A percentile compares a stretch with the other conserved stretches of the same genome.
These are phyloP conservation scores for Galemys pyrenaicus DNA, from an alignment of 2,113 vertebrate genomes.

Conservation along the genomic window DNA sequence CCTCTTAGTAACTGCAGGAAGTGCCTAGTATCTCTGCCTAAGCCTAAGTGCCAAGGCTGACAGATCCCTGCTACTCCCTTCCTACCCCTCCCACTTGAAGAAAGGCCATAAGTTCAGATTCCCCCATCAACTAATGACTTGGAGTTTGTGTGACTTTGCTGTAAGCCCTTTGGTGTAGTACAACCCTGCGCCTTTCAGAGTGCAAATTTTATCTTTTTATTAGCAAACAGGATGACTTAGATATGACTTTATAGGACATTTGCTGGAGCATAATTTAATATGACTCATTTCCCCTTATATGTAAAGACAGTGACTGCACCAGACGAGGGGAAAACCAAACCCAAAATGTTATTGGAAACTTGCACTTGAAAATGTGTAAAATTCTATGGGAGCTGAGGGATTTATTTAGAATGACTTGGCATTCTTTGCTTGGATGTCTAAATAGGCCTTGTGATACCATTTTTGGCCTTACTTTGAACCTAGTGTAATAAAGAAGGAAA, in stretches of 20 bases:
- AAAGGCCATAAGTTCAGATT: slow-evolving; percentile 55
- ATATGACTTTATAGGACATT: slow-evolving; percentile 62
- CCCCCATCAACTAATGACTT: not conserved
- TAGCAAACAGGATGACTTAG: slow-evolving; percentile 73
- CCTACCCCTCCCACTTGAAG: slow-evolving; percentile 14
- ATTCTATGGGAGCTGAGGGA: slow-evolving; percentile 64
- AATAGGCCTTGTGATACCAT: slow-evolving; percentile 79
- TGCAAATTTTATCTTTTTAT: slow-evolving; percentile 67
- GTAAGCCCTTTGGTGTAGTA: not conserved
- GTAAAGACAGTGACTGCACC: slow-evolving; percentile 70
- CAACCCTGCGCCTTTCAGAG: slow-evolving; percentile 45
- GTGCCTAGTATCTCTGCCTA: slow-evolving; percentile 8
- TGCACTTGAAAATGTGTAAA: slow-evolving; percentile 37
- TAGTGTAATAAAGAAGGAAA: slow-evolving; percentile 86
- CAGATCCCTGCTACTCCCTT: slow-evolving; percentile 32
- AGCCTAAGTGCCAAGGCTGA: slow-evolving; percentile 16
- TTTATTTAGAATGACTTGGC: slow-evolving; percentile 79
- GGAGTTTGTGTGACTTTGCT: slow-evolving; percentile 13
- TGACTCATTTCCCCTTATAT: slow-evolving; percentile 74
- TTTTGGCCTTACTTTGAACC: slow-evolving; percentile 86
- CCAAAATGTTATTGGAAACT: slow-evolving; percentile 66
- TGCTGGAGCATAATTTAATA: slow-evolving; percentile 59
- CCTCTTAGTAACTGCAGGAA: slow-evolving; percentile 27
- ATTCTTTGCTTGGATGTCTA: slow-evolving; percentile 77
- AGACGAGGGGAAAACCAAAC: slow-evolving; percentile 61